Conservation (phyloP, 2,888 invertebrate species). For the Digitonthophagus gazella region DNA sequence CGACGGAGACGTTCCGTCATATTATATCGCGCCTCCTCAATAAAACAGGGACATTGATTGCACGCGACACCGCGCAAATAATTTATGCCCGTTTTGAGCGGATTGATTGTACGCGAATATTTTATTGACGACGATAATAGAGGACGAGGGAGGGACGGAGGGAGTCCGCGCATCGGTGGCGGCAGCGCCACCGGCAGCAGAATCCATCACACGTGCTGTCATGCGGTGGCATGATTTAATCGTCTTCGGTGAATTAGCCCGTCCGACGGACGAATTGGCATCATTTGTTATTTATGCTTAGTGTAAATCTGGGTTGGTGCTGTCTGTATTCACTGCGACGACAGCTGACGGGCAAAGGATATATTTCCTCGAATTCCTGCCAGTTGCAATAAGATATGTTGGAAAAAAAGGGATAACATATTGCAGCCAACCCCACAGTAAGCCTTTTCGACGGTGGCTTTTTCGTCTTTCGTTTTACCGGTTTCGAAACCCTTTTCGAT, state of each 20-base stretch:
- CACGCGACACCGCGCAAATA: constrained; percentile 22
- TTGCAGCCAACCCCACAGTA: not conserved
- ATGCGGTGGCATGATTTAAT: constrained; percentile 16
- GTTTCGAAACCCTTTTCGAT: no score
- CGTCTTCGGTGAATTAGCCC: constrained; percentile 10
- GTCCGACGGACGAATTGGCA: constrained; percentile 1
- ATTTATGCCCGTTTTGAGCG: constrained; percentile 26
- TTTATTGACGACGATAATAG: constrained; percentile 12
- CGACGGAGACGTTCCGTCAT: constrained; percentile 4
- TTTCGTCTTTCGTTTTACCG: no score
- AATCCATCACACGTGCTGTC: constrained; percentile 15
- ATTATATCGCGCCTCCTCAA: constrained; percentile 11
- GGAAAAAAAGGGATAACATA: not conserved
- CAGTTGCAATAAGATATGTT: not conserved
- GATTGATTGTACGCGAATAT: constrained; percentile 23
- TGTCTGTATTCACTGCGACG: not conserved
- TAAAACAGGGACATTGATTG: constrained; percentile 16
- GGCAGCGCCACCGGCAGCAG: not conserved
- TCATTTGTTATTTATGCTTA: not conserved
- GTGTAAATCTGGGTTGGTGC: not conserved
- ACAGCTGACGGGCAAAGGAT: not conserved
- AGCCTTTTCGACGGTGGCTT: no score
- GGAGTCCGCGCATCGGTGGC: not conserved
- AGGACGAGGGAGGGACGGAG: not conserved
- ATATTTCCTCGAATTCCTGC: not conserved